Evolutionary conservation across 2,888 invertebrate species (phyloP).

Genomic region (Zygogramma bicolorata): DNA sequence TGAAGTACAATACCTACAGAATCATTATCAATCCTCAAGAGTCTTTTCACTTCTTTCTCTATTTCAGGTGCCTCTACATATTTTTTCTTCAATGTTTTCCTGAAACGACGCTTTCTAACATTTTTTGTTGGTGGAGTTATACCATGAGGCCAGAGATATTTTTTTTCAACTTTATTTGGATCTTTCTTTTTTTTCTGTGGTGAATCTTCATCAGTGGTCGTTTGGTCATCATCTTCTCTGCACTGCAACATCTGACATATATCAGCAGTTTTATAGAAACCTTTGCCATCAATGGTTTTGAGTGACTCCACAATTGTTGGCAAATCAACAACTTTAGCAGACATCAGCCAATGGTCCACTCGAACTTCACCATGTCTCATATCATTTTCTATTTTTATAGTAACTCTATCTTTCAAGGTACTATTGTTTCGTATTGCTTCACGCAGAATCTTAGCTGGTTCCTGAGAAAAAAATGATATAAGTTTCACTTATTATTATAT

Average conservation of each 20-base stretch:
- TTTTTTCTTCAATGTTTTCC: constrained; percentile 96
- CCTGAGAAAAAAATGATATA: constrained; percentile 61
- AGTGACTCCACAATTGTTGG: constrained; percentile 93
- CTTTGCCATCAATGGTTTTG: constrained; percentile 96
- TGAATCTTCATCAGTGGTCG: constrained; percentile 81
- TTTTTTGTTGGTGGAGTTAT: constrained; percentile 97
- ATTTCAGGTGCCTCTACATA: constrained; percentile 97
- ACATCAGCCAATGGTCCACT: constrained; percentile 63
- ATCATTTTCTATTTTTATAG: constrained; percentile 88
- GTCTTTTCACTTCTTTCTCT: constrained; percentile 95
- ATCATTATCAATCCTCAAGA: constrained; percentile 92
- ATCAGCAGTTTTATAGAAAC: constrained; percentile 97
- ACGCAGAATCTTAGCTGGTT: constrained; percentile 79
- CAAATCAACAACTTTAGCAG: constrained; percentile 90
- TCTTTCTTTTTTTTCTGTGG: constrained; percentile 87
- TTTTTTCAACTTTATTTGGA: constrained; percentile 84
- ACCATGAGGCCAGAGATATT: constrained; percentile 95
- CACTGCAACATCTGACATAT: constrained; percentile 93
- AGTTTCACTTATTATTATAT: background rate
- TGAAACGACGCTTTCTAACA: constrained; percentile 89
- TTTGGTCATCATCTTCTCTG: constrained; percentile 87
- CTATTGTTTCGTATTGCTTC: constrained; percentile 84
- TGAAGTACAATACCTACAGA: constrained; percentile 80
- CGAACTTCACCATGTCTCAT: constrained; percentile 90
- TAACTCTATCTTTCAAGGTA: constrained; percentile 85